These are phyloP conservation scores for Drosophila diplacantha DNA, from an alignment of 2,888 invertebrate species.

Conservation along the genomic window DNA sequence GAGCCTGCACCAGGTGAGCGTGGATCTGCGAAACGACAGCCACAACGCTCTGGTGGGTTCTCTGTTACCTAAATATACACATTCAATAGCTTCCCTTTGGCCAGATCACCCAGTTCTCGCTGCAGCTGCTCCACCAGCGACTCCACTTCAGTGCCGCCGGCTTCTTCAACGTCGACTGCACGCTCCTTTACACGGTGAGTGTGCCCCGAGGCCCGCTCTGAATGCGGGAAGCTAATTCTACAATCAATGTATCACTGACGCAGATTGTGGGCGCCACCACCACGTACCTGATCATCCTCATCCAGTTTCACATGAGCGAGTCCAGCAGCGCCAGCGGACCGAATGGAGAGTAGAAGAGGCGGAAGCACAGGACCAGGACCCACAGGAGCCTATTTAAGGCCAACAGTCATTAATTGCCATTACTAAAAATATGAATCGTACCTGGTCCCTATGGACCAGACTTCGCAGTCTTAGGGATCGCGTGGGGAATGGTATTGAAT, in stretches of 20 bases:
- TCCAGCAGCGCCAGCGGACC: constrained; percentile 24
- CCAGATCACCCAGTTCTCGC: constrained; percentile 78
- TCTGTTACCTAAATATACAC: no score
- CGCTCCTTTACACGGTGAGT: constrained; percentile 78
- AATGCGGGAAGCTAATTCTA: neutral
- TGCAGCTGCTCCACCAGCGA: constrained; percentile 79
- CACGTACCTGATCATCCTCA: constrained; percentile 78
- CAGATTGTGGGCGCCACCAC: constrained; percentile 78
- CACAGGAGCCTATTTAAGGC: neutral
- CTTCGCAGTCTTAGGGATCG: no score
- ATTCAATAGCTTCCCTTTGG: neutral
- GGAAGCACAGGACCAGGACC: neutral
- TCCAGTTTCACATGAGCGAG: constrained; percentile 78
- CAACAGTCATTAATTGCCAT: neutral
- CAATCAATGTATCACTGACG: no score
- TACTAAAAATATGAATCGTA: no score
- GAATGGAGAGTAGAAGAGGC: constrained; percentile 5
- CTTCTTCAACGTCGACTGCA: constrained; percentile 78
- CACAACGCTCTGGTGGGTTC: constrained; percentile 76
- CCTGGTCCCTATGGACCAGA: no score
- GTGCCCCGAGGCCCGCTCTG: neutral
- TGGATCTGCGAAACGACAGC: constrained; percentile 73
- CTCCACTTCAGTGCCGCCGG: constrained; percentile 78
- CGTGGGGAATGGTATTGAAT: no score
- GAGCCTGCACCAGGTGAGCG: constrained; percentile 77